A percentile compares a stretch with the other conserved stretches of the same genome.
These are phyloP conservation scores for Thaumetopoea pityocampa DNA, from an alignment of 1,140 invertebrate genomes.

Conservation along the genomic window DNA sequence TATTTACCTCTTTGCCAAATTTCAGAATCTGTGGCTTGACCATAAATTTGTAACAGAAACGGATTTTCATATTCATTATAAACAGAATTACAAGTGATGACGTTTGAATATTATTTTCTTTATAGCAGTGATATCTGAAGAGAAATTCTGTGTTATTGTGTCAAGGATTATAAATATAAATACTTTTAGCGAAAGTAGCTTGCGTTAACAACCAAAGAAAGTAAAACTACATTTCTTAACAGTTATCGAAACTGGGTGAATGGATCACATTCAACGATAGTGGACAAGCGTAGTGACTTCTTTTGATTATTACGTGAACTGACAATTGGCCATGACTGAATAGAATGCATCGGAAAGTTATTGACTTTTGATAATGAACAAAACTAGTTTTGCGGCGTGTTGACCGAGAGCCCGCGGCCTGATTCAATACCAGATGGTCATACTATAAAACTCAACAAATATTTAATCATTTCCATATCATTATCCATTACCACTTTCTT, in stretches of 20 bases:
- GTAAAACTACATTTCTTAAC: conserved; percentile 15
- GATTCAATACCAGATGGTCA: conserved; percentile 61
- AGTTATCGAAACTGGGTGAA: conserved; percentile 12
- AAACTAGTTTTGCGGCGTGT: conserved; percentile 65
- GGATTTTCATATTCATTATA: too few species aligned
- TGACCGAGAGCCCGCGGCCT: conserved; percentile 64
- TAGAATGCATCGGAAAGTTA: conserved; percentile 72
- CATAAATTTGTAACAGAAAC: too few species aligned
- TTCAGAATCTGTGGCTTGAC: too few species aligned
- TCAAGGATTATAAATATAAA: conserved; percentile 11
- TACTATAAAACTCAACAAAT: conserved; percentile 27
- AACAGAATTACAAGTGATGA: too few species aligned
- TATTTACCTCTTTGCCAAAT: too few species aligned
- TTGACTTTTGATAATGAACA: conserved; percentile 74
- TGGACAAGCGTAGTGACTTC: conserved; percentile 1
- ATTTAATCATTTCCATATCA: conserved; percentile 25
- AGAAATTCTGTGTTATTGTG: conserved; percentile 15
- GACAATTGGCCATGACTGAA: conserved; percentile 64
- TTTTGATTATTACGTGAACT: conserved; percentile 50
- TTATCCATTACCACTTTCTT: conserved; percentile 42
- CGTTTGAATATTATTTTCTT: too few species aligned
- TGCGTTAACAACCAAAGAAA: conserved; percentile 25
- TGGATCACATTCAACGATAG: conserved; percentile 1
- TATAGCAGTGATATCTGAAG: neutral
- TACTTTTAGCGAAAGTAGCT: conserved; percentile 27